Evolutionary conservation across 2,888 invertebrate species (phyloP), one percentile per base, ranked within the genome.

Genomic region (Ornithoptera alexandrae): DNA sequence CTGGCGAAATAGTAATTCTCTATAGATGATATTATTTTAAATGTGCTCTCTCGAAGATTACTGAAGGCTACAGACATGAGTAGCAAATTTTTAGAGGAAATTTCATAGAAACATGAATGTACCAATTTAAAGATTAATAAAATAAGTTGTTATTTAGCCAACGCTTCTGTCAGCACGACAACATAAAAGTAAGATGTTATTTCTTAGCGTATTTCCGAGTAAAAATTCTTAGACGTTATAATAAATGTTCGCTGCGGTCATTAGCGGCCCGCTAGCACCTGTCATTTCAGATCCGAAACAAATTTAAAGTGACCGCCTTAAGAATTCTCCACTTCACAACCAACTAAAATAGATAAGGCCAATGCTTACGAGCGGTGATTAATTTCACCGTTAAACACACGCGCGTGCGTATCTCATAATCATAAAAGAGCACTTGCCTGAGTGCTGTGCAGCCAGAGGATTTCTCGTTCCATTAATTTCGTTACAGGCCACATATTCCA

Each of bases 381-480:
- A 80, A 85, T 85, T 79, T 79, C 71, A 71, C 65, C 75, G 76
- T 75, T 73, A 75, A 75, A 74, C 73, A 75, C 77, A 75, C 77
- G 81, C 80, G 81, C 81, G 79, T 80, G 82, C 80, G 83, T 84
- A 84, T 84, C 84, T 84, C 82, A 84, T 85, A 83, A 83, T 85
- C 85, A 79, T 87, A 85, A 87, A 87, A 82, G 82, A 78, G 79
- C 81, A 82, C 82, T 83, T 82, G 78, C 53, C 18, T 39, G 39
- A 39, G 20, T 78, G 80, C 78, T 72, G 74, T 67, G 61, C 81
- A 74, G 76, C 78, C 76, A 79, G 78, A 75, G 78, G 79, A 85
- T 86, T 87, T 86, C 85, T 82, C 83, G 84, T 76, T 78, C 79
- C 82, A 83, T 85, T 84, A 84, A 81, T 79, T 83, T 79, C 82